Conservation (phyloP, 1,140 invertebrate genomes). For the Nomia melanderi region DNA sequence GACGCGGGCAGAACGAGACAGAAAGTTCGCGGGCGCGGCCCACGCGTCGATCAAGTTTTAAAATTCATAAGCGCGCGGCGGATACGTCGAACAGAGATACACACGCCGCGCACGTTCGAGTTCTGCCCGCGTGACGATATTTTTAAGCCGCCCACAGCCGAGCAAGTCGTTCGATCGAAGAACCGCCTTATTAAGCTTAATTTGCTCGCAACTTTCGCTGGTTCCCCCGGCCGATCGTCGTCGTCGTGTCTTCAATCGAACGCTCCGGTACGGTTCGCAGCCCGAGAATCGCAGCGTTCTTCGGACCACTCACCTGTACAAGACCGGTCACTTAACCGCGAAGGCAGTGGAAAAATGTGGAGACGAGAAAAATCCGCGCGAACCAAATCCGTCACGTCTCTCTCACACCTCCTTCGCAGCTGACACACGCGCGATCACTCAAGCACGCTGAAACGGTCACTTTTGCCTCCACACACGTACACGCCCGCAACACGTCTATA, state of each 20-base stretch:
- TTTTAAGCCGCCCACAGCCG: constrained; percentile 29
- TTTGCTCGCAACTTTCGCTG: no score
- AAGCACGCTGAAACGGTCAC: constrained; percentile 24
- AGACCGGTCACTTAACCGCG: constrained; percentile 40
- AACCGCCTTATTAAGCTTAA: not conserved
- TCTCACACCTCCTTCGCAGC: constrained; percentile 57
- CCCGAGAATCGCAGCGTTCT: constrained; percentile 15
- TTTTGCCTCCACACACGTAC: constrained; percentile 42
- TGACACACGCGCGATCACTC: constrained; percentile 26
- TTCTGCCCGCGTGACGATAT: constrained; percentile 37
- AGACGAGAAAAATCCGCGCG: constrained; percentile 44
- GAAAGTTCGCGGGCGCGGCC: not conserved
- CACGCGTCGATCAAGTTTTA: no score
- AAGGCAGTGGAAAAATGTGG: constrained; percentile 32
- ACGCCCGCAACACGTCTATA: no score
- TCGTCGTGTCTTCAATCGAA: constrained; percentile 5
- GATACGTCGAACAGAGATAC: no score
- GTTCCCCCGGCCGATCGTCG: not conserved
- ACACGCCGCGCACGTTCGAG: not conserved
- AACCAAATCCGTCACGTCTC: constrained; percentile 56
- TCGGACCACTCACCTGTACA: constrained; percentile 41
- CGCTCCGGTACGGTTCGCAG: constrained; percentile 10
- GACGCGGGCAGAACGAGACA: constrained; percentile 50
- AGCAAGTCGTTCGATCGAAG: constrained; percentile 23
- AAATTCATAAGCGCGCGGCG: no score